Percentiles rank a stretch among this genome's conserved stretches.
These are phyloP conservation scores for Sinella curviseta DNA, from an alignment of 1,140 invertebrate species.

Conservation along the genomic window DNA sequence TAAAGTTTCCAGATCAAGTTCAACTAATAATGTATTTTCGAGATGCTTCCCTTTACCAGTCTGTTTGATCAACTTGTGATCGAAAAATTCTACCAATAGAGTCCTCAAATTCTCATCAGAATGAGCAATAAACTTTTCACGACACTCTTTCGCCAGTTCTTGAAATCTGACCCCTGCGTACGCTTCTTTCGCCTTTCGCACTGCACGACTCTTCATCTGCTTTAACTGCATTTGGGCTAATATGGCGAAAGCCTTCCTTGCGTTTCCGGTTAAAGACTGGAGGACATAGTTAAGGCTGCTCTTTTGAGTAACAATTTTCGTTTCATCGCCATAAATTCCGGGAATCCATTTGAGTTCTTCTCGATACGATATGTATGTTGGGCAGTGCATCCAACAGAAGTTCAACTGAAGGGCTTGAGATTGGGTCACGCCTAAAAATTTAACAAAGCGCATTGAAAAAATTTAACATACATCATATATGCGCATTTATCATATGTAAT, in stretches of 20 bases:
- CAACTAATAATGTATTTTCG: constrained; percentile 1
- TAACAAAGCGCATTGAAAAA: not conserved
- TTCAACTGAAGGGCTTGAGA: constrained; percentile 30
- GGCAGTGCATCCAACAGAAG: constrained; percentile 42
- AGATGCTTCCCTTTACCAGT: constrained; percentile 1
- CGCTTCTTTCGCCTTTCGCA: constrained; percentile 29
- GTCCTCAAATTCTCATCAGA: constrained; percentile 31
- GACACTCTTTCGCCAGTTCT: constrained; percentile 35
- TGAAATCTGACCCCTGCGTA: constrained; percentile 41
- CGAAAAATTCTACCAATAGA: constrained; percentile 44
- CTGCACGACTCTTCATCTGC: constrained; percentile 22
- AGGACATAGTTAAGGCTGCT: constrained; percentile 40
- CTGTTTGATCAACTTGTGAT: constrained; percentile 43
- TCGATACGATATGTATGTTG: constrained; percentile 34
- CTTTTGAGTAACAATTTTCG: constrained; percentile 26
- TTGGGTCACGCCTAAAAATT: constrained; percentile 33
- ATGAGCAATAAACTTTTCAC: constrained; percentile 43
- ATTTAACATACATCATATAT: not conserved
- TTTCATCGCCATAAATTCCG: constrained; percentile 10
- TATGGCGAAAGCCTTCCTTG: constrained; percentile 40
- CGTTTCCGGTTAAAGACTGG: constrained; percentile 44
- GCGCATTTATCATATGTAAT: not conserved
- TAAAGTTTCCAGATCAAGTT: not conserved
- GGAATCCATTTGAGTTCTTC: constrained; percentile 36
- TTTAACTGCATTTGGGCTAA: constrained; percentile 40